These are phyloP conservation scores for Cassiopea xamachana DNA, from an alignment of 30 jellyfish, hydroid and myxozoan species.

Conservation along the genomic window DNA sequence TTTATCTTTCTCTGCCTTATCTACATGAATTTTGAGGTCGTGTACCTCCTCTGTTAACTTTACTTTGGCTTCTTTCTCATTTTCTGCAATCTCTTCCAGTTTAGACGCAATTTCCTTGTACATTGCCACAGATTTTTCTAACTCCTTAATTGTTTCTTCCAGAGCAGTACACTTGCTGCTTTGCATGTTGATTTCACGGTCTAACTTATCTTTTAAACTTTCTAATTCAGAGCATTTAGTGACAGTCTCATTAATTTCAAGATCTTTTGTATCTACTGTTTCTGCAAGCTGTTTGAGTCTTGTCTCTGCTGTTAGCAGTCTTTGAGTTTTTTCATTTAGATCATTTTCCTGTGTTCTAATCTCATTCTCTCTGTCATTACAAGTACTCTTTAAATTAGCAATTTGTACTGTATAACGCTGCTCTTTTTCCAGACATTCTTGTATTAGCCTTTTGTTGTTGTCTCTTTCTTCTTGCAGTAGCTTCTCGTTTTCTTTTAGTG, in stretches of 20 bases:
- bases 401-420: constrained; percentile 10
- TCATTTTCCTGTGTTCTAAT: not conserved
- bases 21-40: constrained; percentile 7
- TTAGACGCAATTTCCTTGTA: constrained; percentile 6
- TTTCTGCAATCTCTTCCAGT: not conserved
- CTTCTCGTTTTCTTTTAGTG: not conserved
- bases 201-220: not conserved
- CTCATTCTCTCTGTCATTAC: constrained; percentile 32
- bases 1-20: constrained; percentile 17
- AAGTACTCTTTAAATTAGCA: constrained; percentile 4
- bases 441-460: constrained; percentile 10
- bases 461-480: constrained; percentile 23
- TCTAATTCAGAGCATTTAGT: not conserved
- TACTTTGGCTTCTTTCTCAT: constrained; percentile 12
- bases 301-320: not conserved
- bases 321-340: constrained; percentile 3
- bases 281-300: not conserved
- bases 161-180: not conserved
- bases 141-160: constrained; percentile 3
- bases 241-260: constrained; percentile 10
- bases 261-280: not conserved
- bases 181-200: not conserved
- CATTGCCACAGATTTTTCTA: not conserved
- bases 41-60: constrained; percentile 8
- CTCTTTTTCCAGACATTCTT: constrained; percentile 13